A percentile compares a stretch with the other conserved stretches of the same genome.
Evolutionary conservation across 2,797 vertebrate species (phyloP).

Genomic region (Centropyge bicolor): DNA sequence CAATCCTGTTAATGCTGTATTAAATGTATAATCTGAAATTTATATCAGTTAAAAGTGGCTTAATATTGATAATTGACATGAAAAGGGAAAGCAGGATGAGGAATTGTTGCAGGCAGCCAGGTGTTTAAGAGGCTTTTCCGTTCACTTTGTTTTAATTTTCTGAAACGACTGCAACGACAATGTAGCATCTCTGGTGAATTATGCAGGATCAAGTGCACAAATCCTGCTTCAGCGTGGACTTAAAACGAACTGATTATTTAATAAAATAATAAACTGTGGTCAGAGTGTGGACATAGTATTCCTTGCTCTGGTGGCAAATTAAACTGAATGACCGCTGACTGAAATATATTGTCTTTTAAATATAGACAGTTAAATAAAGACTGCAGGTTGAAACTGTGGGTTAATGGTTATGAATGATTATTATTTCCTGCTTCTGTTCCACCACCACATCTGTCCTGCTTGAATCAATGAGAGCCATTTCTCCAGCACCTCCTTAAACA

Average conservation of each 20-base stretch:
- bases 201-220: conserved; percentile 46
- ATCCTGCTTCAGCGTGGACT: conserved; percentile 13
- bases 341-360: conserved; percentile 16
- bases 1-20: conserved; percentile 56
- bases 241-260: conserved; percentile 33
- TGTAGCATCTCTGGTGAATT: conserved; percentile 26
- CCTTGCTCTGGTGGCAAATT: not conserved
- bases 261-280: conserved; percentile 12
- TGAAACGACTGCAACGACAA: conserved; percentile 52
- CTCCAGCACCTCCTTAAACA: not conserved
- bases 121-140: conserved; percentile 70
- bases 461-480: conserved; percentile 34
- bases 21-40: conserved; percentile 46
- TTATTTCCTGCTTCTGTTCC: conserved; percentile 33
- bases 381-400: conserved; percentile 6
- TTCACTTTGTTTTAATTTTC: conserved; percentile 60
- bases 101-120: conserved; percentile 32
- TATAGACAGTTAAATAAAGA: conserved; percentile 6
- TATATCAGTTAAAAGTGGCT: conserved; percentile 48
- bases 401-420: conserved; percentile 48
- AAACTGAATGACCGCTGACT: not conserved
- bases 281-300: not conserved
- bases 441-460: conserved; percentile 22
- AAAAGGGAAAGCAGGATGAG: conserved; percentile 28
- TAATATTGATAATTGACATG: conserved; percentile 43